Evolutionary conservation across 2,113 vertebrate species (phyloP).

Genomic region (Acrocephalus kingi): DNA sequence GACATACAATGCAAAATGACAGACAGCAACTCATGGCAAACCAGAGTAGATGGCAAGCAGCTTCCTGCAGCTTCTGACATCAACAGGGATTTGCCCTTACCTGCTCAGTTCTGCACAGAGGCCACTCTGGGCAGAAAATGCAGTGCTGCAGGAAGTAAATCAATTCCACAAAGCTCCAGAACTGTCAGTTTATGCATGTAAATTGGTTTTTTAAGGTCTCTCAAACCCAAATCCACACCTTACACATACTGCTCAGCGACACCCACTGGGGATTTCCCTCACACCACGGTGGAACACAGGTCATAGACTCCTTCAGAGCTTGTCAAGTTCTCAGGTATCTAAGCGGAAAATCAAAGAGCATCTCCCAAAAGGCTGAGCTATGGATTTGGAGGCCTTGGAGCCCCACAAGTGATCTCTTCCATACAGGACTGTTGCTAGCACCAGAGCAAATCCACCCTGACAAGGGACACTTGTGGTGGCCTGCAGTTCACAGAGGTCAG

Average conservation of each 20-base stretch:
- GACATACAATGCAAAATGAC: constrained; percentile 68
- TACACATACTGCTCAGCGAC: neutral
- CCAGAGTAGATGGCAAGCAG: constrained; percentile 38
- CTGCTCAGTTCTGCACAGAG: constrained; percentile 38
- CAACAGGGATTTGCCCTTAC: constrained; percentile 39
- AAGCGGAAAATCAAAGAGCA: constrained; percentile 23
- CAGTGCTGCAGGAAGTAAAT: constrained; percentile 1
- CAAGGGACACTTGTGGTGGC: neutral
- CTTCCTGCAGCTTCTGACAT: constrained; percentile 53
- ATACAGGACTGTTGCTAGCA: constrained; percentile 3
- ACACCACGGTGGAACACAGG: neutral
- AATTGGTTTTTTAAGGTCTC: constrained; percentile 4
- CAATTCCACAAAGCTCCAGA: constrained; percentile 17
- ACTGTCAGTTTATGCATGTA: constrained; percentile 26
- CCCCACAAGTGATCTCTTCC: neutral
- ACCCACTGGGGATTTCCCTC: neutral
- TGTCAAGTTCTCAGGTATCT: constrained; percentile 7
- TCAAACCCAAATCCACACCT: constrained; percentile 18
- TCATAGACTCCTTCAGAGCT: constrained; percentile 23
- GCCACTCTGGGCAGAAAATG: constrained; percentile 23
- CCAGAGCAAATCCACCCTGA: constrained; percentile 10
- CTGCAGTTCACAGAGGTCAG: constrained; percentile 31
- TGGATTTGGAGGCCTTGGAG: neutral
- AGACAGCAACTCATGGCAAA: constrained; percentile 52
- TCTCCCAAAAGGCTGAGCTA: constrained; percentile 9